A percentile compares a stretch with the other conserved stretches of the same genome.
Conservation (phyloP, 2,113 vertebrate species). For the Coracopsis vasa region DNA sequence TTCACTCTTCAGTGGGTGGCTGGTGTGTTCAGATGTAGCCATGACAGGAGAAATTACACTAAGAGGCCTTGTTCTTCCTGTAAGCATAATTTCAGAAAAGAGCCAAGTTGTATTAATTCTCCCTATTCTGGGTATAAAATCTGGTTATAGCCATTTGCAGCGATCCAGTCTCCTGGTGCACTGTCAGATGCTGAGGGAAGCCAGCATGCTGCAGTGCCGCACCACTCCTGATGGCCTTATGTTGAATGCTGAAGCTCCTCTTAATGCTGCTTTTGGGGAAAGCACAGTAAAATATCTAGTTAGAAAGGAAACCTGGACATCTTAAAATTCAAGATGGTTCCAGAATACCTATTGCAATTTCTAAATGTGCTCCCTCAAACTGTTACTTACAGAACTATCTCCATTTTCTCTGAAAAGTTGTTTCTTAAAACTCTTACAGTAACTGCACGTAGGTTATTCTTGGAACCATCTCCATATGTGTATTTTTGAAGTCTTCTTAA, state of each 20-base stretch:
- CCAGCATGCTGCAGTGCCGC: background rate
- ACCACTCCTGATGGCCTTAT: background rate
- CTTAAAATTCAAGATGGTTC: background rate
- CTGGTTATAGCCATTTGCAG: background rate
- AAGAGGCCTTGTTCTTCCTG: conserved; percentile 93
- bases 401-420: background rate
- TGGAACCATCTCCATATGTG: background rate
- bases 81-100: conserved; percentile 69
- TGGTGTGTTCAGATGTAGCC: conserved; percentile 94
- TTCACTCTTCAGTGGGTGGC: conserved; percentile 90
- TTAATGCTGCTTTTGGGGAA: background rate
- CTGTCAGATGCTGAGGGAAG: background rate
- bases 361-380: background rate
- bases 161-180: background rate
- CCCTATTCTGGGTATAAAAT: background rate
- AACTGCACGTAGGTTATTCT: background rate
- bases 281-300: background rate
- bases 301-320: background rate
- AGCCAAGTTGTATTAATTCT: background rate
- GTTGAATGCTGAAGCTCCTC: background rate
- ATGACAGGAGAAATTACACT: conserved; percentile 99
- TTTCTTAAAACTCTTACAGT: background rate
- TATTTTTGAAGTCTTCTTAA: background rate
- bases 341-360: background rate
- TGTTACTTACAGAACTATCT: background rate